A percentile compares a stretch with the other conserved stretches of the same genome.
Conservation (phyloP, 2,797 vertebrate species). For the Phalloptychus januarius region DNA sequence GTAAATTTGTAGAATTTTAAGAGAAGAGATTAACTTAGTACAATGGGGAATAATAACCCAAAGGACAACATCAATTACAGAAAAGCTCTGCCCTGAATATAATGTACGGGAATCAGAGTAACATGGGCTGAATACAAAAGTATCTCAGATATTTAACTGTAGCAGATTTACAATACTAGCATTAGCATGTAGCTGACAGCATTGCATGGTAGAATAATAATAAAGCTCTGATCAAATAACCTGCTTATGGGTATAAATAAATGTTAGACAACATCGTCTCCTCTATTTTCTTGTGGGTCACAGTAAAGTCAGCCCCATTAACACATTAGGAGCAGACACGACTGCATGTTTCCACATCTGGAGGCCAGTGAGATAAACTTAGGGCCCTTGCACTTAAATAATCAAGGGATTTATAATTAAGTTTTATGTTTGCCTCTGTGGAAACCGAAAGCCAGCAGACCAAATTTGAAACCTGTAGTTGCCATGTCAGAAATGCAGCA, state of each 20-base stretch:
- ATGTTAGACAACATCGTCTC: neutral
- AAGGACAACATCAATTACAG: neutral
- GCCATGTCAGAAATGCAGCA: conserved; percentile 15
- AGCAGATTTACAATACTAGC: neutral
- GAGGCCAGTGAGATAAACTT: neutral
- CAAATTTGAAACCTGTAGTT: neutral
- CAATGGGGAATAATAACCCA: neutral
- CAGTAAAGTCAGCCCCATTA: neutral
- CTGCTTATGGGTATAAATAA: neutral
- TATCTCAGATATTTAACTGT: neutral
- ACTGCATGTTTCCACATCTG: conserved; percentile 1
- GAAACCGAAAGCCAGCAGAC: neutral
- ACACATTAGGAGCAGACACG: neutral
- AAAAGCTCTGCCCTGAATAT: neutral
- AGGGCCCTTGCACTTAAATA: neutral
- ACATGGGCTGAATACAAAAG: neutral
- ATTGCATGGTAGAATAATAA: neutral
- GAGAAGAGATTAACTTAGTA: too few species aligned
- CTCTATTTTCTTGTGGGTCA: neutral
- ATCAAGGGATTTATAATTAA: neutral
- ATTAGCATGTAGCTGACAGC: neutral
- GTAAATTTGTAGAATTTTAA: too few species aligned
- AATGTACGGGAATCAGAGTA: neutral
- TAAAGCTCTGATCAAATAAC: neutral
- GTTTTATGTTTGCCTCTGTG: neutral